Evolutionary conservation across 2,888 invertebrate species (phyloP), one percentile per base, ranked within the genome.

Genomic region (Mythimna pallens): DNA sequence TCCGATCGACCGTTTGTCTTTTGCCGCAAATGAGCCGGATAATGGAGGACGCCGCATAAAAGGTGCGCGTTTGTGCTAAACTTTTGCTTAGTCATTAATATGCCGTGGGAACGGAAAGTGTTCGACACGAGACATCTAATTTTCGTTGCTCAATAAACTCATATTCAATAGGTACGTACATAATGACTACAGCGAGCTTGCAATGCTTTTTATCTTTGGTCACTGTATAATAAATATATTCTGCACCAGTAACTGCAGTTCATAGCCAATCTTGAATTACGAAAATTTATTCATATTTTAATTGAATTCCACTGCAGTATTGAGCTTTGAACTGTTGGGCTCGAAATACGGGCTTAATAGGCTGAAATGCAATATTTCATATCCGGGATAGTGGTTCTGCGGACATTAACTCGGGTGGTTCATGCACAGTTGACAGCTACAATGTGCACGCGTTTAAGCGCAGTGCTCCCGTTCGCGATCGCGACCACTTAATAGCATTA

Each of bases 1-100:
- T 91, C 91, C 90, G 90, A 94, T 93, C 89, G 88, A 84, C 89
- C 94, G 95, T 95, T 95, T 94, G 95, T 95, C 93, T 95, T 92
- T 90, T 91, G 93, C 95, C 95, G 94, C 96, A 95, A 96, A 96
- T 95, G 95, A 95, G 93, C 92, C 93, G 91, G 91, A 90, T 94
- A 93, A 93, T 94, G 90, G 93, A 83, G 88, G 88, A 90, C 89
- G 88, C 90, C 87, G 90, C 93, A 92, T 94, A 94, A 94, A 95
- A 95, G 94, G 94, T 92, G 90, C 88, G 90, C 80, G 84, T 89
- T 92, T 92, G 89, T 86, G 90, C 92, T 91, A 90, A 92, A 93
- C 89, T 94, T 94, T 92, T 93, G 95, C 92, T 92, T 90, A 93
- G 95, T 96, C 96, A 96, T 95, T 93, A 93, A 93, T 94, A 88